These are phyloP conservation scores for Pterocles burchelli DNA, from an alignment of 2,113 vertebrate species.

Conservation along the genomic window DNA sequence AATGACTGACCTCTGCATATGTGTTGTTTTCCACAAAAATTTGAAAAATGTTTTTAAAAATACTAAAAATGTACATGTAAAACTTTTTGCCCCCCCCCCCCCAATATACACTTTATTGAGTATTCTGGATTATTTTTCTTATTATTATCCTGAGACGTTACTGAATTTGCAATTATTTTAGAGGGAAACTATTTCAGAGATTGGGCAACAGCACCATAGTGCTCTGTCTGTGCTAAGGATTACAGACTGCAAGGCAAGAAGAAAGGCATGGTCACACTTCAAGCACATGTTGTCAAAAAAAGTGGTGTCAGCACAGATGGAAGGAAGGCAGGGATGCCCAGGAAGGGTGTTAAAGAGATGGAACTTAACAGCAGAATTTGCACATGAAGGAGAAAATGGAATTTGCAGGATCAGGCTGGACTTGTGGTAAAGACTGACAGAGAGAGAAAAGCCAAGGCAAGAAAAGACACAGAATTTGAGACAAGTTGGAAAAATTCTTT, in stretches of 20 bases:
- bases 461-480: background rate
- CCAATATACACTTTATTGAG: background rate
- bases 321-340: background rate
- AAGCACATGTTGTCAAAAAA: background rate
- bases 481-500: background rate
- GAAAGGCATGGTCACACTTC: background rate
- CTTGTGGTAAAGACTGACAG: background rate
- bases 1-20: background rate
- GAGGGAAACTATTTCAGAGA: background rate
- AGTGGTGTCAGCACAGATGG: background rate
- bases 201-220: background rate
- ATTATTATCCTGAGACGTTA: background rate
- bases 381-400: constrained; percentile 11
- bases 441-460: background rate
- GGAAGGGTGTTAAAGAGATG: background rate
- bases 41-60: background rate
- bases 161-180: background rate
- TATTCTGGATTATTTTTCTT: background rate
- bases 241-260: background rate
- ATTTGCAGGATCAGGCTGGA: background rate
- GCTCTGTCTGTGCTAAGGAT: background rate
- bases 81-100: background rate
- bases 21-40: background rate
- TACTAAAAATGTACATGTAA: background rate
- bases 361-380: constrained; percentile 8